Conservation (phyloP, 2,888 invertebrate species). For the Clanis bilineata region DNA sequence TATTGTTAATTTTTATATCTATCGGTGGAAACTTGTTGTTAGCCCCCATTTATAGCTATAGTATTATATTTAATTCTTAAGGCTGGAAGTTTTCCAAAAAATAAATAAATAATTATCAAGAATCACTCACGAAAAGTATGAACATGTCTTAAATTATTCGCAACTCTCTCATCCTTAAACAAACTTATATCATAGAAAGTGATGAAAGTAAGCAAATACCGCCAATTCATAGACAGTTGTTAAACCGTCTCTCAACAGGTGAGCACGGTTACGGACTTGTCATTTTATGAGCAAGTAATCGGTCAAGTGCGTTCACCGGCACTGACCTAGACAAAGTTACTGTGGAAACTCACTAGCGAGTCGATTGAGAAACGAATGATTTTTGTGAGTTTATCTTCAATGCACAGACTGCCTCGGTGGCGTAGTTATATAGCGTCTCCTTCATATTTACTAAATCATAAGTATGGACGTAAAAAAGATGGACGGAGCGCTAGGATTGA, state of each 20-base stretch:
- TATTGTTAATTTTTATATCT: too few species aligned
- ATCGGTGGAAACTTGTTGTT: too few species aligned
- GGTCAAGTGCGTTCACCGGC: slow-evolving; percentile 73
- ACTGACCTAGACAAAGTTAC: slow-evolving; percentile 45
- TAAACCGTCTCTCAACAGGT: slow-evolving; percentile 18
- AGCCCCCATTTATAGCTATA: too few species aligned
- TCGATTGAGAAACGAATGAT: slow-evolving; percentile 7
- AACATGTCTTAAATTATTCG: neutral
- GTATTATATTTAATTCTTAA: too few species aligned
- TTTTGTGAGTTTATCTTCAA: neutral
- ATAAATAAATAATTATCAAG: neutral
- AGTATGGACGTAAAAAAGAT: too few species aligned
- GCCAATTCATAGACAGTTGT: neutral
- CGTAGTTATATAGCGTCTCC: too few species aligned
- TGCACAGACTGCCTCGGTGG: too few species aligned
- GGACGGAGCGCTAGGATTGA: too few species aligned
- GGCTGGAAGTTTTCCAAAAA: too few species aligned
- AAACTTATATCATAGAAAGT: slow-evolving; percentile 14
- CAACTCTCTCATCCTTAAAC: neutral
- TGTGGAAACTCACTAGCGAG: slow-evolving; percentile 32
- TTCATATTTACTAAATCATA: too few species aligned
- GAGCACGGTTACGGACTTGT: slow-evolving; percentile 23
- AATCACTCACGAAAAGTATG: too few species aligned
- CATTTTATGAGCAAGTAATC: slow-evolving; percentile 45
- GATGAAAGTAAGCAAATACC: slow-evolving; percentile 8